Conservation (phyloP, 2,888 invertebrate genomes). For the Steinernema carpocapsae region DNA sequence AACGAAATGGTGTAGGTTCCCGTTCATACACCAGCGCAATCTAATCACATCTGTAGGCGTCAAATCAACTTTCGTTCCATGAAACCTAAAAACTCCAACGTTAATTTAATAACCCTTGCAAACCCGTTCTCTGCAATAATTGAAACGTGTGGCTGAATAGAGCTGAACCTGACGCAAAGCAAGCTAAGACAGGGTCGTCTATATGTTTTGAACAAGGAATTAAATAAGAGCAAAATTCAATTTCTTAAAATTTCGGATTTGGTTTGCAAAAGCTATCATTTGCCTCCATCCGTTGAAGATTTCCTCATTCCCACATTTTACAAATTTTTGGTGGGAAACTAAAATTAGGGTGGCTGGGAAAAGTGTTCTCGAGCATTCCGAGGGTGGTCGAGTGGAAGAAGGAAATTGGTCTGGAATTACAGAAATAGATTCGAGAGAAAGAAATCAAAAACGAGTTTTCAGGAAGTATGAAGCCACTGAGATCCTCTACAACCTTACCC, state of each 20-base stretch:
- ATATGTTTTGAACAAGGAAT: too few relatives aligned
- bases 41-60: neutral
- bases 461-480: neutral
- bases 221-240: too few relatives aligned
- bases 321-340: neutral
- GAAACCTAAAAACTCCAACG: too few relatives aligned
- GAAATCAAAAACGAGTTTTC: neutral
- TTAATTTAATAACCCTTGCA: too few relatives aligned
- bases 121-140: neutral
- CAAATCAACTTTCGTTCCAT: neutral
- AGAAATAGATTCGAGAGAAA: neutral
- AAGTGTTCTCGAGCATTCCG: too few relatives aligned
- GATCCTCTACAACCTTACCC: neutral
- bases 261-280: too few relatives aligned
- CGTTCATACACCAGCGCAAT: neutral
- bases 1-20: neutral
- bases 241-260: too few relatives aligned
- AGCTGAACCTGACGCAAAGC: neutral
- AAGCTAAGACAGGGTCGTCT: neutral
- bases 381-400: neutral
- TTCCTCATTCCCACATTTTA: neutral
- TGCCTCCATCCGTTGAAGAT: too few relatives aligned
- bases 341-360: neutral
- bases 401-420: neutral
- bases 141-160: neutral